Percentiles rank a stretch among this genome's conserved stretches.
Evolutionary conservation across 1,140 invertebrate species (phyloP).

Genomic region (Tetramorium alpestre): DNA sequence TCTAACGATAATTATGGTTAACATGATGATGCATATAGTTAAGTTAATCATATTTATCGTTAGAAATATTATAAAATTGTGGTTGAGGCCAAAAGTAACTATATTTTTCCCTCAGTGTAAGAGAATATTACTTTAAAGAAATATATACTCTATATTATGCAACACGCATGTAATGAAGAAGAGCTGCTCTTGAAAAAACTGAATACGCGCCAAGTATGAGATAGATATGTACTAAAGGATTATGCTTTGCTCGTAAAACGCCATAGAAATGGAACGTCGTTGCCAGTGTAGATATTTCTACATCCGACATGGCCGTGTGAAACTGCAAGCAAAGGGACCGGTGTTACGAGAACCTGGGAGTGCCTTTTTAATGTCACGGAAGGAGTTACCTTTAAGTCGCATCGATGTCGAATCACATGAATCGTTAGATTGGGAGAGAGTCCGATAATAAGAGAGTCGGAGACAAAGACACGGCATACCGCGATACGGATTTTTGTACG

Average conservation of each 20-base stretch:
- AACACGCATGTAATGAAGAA: background rate
- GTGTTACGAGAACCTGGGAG: conserved; percentile 70
- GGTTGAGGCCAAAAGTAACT: too few species aligned
- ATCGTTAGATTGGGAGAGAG: conserved; percentile 69
- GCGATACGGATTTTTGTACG: conserved; percentile 14
- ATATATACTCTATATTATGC: background rate
- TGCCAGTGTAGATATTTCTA: conserved; percentile 61
- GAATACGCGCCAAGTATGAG: background rate
- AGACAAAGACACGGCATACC: conserved; percentile 58
- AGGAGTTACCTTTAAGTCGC: conserved; percentile 73
- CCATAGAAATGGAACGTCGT: conserved; percentile 54
- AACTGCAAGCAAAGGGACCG: conserved; percentile 71
- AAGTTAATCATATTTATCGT: too few species aligned
- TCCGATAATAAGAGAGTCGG: conserved; percentile 60
- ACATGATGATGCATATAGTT: too few species aligned
- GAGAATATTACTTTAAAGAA: too few species aligned
- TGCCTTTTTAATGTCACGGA: conserved; percentile 75
- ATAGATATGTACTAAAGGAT: conserved; percentile 1
- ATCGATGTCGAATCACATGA: conserved; percentile 70
- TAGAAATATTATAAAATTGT: too few species aligned
- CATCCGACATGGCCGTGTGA: conserved; percentile 72
- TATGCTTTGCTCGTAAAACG: conserved; percentile 62
- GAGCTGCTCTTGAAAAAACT: background rate
- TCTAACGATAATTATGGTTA: too few species aligned
- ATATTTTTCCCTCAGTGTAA: background rate